phyloP scores from a whole-genome alignment of 2,113 vertebrate species.

The Okapia johnstoni region DNA sequence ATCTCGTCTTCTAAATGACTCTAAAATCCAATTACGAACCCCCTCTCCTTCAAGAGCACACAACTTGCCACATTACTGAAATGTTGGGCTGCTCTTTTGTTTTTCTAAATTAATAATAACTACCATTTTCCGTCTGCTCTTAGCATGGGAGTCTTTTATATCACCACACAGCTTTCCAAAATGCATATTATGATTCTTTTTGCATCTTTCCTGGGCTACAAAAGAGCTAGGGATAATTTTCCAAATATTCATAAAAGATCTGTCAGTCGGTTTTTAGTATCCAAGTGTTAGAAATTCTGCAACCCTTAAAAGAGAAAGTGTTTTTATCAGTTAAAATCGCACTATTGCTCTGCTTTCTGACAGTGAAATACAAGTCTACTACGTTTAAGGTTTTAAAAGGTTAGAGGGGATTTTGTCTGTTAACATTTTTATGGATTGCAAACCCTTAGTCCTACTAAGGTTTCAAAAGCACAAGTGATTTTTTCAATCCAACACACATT shows the following conservation, averaged over 20 bases:
- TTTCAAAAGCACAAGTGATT: background rate
- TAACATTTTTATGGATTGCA: conserved; percentile 43
- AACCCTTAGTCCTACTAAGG: background rate
- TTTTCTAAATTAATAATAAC: conserved; percentile 89
- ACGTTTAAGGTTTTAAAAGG: conserved; percentile 63
- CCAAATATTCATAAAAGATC: conserved; percentile 73
- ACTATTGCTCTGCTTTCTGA: conserved; percentile 24
- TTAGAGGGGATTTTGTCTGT: conserved; percentile 42
- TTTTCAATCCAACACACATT: background rate
- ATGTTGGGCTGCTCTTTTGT: conserved; percentile 82
- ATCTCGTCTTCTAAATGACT: conserved; percentile 87
- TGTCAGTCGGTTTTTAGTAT: conserved; percentile 70
- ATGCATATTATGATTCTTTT: conserved; percentile 74
- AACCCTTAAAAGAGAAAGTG: conserved; percentile 31
- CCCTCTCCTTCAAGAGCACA: conserved; percentile 81
- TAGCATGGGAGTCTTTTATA: conserved; percentile 75
- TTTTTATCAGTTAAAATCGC: conserved; percentile 68
- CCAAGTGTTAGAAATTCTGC: conserved; percentile 48
- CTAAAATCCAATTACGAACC: conserved; percentile 87
- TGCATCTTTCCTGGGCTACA: conserved; percentile 70
- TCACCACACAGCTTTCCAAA: conserved; percentile 76
- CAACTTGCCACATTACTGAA: conserved; percentile 84
- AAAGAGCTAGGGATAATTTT: conserved; percentile 69
- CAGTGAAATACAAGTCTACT: conserved; percentile 51
- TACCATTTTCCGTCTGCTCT: conserved; percentile 84